These are phyloP conservation scores for Thinocorus orbignyianus DNA, from an alignment of 2,113 vertebrate species.

Conservation along the genomic window DNA sequence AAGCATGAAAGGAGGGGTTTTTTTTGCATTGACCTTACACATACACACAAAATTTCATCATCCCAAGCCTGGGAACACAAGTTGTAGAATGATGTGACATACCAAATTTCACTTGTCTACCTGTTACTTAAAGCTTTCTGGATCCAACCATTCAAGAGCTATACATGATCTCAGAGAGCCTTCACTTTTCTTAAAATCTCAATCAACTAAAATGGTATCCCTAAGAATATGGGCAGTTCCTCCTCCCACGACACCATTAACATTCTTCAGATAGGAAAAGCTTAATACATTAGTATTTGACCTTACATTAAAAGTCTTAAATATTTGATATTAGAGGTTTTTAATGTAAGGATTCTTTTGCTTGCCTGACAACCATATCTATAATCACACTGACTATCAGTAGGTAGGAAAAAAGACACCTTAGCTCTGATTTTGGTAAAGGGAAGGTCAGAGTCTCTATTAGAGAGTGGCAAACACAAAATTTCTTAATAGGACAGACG, in stretches of 20 bases:
- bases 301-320: too few species aligned
- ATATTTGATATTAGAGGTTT: neutral
- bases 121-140: neutral
- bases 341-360: neutral
- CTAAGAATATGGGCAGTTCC: neutral
- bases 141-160: neutral
- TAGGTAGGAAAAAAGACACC: neutral
- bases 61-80: neutral
- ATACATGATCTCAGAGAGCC: neutral
- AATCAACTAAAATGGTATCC: neutral
- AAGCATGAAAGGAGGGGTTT: neutral
- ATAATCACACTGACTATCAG: neutral
- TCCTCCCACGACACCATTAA: neutral
- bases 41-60: neutral
- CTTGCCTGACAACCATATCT: neutral
- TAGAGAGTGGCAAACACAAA: neutral
- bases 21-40: neutral
- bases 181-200: neutral
- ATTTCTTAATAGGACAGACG: neutral
- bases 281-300: neutral
- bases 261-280: neutral
- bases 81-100: neutral
- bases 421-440: neutral
- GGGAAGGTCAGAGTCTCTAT: too few species aligned
- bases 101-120: neutral